A percentile compares a stretch with the other conserved stretches of the same genome.
Conservation (phyloP, 2,113 vertebrate genomes). For the Passer domesticus region DNA sequence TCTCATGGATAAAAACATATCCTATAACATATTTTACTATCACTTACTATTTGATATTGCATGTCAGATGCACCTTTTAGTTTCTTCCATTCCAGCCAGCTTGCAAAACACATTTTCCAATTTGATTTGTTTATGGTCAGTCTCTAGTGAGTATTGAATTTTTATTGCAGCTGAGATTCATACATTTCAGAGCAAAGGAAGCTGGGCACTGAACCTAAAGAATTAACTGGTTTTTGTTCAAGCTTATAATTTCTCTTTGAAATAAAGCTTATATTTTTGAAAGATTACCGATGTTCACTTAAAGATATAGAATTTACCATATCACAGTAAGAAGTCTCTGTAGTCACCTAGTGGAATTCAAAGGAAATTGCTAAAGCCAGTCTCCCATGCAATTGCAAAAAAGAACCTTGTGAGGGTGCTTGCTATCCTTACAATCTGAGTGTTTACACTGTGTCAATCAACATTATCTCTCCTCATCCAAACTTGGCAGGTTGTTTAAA, state of each 20-base stretch:
- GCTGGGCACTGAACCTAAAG: background rate
- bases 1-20: background rate
- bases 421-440: background rate
- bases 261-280: background rate
- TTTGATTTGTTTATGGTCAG: background rate
- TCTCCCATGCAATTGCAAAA: background rate
- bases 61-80: background rate
- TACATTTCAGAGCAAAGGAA: background rate
- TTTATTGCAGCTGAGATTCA: background rate
- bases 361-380: background rate
- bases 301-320: background rate
- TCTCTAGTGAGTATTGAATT: background rate
- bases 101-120: background rate
- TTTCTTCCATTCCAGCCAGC: background rate
- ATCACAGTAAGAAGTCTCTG: background rate
- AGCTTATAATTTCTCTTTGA: background rate
- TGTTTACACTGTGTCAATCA: background rate
- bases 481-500: background rate
- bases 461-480: background rate
- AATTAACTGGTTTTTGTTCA: background rate
- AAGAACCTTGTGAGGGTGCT: background rate
- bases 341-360: background rate
- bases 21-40: background rate
- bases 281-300: background rate
- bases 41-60: background rate